Conservation (phyloP, 2,797 vertebrate species). For the Kryptolebias ocellatus region DNA sequence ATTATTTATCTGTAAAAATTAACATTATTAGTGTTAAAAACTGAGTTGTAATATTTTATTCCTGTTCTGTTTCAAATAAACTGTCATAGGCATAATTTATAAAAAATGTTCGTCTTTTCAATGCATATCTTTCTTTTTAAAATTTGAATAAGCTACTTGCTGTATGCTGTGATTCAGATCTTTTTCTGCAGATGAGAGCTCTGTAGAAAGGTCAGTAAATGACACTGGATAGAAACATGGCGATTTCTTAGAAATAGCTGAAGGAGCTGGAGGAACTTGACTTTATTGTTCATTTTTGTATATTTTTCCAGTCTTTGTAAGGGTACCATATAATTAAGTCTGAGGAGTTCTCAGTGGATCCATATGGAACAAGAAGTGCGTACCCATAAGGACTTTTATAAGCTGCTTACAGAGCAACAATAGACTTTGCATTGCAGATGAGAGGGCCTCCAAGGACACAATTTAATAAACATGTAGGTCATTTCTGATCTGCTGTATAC, state of each 20-base stretch:
- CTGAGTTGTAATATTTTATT: no score
- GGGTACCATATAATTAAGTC: conserved; percentile 16
- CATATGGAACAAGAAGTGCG: conserved; percentile 15
- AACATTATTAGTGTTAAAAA: no score
- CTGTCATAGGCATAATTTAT: no score
- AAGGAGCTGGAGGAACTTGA: background rate
- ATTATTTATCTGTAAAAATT: no score
- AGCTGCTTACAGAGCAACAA: conserved; percentile 72
- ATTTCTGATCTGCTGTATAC: conserved; percentile 45
- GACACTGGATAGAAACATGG: background rate
- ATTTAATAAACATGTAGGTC: conserved; percentile 71
- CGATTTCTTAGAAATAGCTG: background rate
- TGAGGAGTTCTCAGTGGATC: conserved; percentile 8
- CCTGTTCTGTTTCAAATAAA: no score
- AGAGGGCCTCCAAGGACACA: conserved; percentile 59
- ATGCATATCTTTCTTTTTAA: no score
- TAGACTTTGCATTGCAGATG: conserved; percentile 69
- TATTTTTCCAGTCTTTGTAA: conserved; percentile 8
- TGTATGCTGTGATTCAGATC: background rate
- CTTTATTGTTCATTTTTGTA: background rate
- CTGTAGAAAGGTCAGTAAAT: background rate
- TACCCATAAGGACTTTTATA: conserved; percentile 35
- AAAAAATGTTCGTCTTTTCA: no score
- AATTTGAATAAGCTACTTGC: no score
- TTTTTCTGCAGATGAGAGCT: no score